Conservation (phyloP, 2,113 vertebrate species). For the Perognathus longimembris region DNA sequence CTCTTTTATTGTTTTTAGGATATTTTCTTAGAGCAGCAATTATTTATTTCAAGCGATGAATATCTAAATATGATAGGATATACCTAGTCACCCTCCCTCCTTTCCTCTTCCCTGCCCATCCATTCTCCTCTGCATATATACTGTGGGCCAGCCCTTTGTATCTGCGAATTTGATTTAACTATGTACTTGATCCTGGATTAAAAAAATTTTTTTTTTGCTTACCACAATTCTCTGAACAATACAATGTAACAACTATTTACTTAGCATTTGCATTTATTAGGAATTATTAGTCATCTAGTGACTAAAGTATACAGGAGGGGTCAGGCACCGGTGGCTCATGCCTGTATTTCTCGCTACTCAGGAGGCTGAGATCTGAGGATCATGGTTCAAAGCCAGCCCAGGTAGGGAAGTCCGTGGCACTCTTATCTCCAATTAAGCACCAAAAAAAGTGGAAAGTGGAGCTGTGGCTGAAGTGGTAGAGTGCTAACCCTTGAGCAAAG, state of each 20-base stretch:
- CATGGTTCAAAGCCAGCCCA: too few relatives aligned
- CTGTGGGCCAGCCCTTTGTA: neutral
- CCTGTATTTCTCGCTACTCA: too few relatives aligned
- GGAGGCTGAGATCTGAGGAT: too few relatives aligned
- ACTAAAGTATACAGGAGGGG: neutral
- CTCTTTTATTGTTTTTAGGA: neutral
- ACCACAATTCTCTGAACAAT: neutral
- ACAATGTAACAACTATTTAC: neutral
- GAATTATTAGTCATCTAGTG: neutral
- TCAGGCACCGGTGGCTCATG: too few relatives aligned
- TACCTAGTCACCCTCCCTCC: neutral
- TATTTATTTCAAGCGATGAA: neutral
- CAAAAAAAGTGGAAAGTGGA: too few relatives aligned
- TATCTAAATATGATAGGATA: neutral
- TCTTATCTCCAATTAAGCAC: too few relatives aligned
- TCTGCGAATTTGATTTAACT: neutral
- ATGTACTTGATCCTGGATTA: neutral
- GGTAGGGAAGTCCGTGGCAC: too few relatives aligned
- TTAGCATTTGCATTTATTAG: neutral
- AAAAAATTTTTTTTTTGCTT: neutral
- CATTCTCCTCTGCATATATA: neutral
- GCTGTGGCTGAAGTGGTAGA: too few relatives aligned
- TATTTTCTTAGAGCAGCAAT: constrained; percentile 15
- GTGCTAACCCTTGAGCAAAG: too few relatives aligned
- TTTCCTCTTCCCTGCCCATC: neutral